Percentiles rank a stretch among this genome's conserved stretches.
Conservation (phyloP, 1,140 invertebrate genomes). For the Aphis gossypii region DNA sequence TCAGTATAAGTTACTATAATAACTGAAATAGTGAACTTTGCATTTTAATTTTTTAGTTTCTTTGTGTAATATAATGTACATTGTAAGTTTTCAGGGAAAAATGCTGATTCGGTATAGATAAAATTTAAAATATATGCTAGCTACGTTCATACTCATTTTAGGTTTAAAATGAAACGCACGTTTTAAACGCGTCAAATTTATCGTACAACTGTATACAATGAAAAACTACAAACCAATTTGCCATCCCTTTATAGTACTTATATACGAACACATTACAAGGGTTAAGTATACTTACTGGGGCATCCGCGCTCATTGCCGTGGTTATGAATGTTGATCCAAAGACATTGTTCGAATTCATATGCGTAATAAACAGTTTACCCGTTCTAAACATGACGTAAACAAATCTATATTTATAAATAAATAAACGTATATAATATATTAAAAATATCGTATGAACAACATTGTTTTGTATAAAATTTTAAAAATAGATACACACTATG, state of each 20-base stretch:
- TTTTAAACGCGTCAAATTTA: neutral
- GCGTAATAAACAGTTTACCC: neutral
- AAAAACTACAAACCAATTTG: neutral
- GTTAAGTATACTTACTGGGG: slow-evolving; percentile 1
- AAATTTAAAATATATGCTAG: neutral
- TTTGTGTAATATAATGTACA: neutral
- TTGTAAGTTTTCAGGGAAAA: neutral
- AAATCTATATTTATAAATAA: neutral
- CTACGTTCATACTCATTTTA: neutral
- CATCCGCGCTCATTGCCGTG: neutral
- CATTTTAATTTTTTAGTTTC: neutral
- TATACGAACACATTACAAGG: slow-evolving; percentile 18
- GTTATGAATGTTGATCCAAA: slow-evolving; percentile 31
- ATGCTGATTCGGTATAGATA: neutral
- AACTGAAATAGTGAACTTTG: neutral
- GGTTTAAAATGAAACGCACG: neutral
- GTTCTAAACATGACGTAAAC: neutral
- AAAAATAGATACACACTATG: neutral
- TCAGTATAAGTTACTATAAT: no score
- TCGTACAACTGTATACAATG: neutral
- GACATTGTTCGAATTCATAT: slow-evolving; percentile 5
- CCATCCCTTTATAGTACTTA: slow-evolving; percentile 34
- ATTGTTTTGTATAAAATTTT: neutral
- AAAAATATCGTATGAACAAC: neutral
- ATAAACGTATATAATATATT: neutral